Evolutionary conservation across 2,113 vertebrate species (phyloP).

Genomic region (Pteronura brasiliensis): DNA sequence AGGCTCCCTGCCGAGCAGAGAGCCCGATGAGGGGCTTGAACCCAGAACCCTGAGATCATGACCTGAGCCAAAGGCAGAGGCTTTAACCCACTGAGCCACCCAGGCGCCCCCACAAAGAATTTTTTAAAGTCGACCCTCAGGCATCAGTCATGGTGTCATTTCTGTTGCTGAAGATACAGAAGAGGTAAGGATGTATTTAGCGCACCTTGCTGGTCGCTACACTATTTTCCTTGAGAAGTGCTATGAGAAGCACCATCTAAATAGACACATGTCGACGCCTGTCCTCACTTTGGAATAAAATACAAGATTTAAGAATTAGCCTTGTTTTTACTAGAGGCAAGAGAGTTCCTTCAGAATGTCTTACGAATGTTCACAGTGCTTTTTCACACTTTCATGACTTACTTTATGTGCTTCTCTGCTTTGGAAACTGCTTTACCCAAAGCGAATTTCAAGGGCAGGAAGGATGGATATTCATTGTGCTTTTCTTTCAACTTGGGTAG

Average conservation of each 20-base stretch:
- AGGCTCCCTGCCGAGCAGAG: too few species aligned
- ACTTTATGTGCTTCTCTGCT: background rate
- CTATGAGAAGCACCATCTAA: background rate
- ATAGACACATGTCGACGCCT: background rate
- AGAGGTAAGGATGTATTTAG: background rate
- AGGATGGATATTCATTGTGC: background rate
- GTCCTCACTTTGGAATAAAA: background rate
- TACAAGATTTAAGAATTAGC: background rate
- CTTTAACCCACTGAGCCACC: too few species aligned
- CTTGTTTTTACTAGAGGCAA: background rate
- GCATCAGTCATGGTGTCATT: background rate
- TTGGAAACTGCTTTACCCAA: conserved; percentile 17
- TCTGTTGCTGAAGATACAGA: background rate
- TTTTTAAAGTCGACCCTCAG: background rate
- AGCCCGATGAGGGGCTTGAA: too few species aligned
- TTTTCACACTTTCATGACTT: background rate
- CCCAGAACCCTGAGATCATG: too few species aligned
- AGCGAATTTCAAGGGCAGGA: background rate
- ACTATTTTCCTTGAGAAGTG: background rate
- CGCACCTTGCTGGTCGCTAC: background rate
- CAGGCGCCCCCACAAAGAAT: background rate
- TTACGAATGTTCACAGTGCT: background rate
- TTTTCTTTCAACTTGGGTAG: background rate
- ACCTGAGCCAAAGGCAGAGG: too few species aligned
- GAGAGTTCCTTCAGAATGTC: background rate